Evolutionary conservation across 2,888 invertebrate species (phyloP).

Genomic region (Drosophila mimica): DNA sequence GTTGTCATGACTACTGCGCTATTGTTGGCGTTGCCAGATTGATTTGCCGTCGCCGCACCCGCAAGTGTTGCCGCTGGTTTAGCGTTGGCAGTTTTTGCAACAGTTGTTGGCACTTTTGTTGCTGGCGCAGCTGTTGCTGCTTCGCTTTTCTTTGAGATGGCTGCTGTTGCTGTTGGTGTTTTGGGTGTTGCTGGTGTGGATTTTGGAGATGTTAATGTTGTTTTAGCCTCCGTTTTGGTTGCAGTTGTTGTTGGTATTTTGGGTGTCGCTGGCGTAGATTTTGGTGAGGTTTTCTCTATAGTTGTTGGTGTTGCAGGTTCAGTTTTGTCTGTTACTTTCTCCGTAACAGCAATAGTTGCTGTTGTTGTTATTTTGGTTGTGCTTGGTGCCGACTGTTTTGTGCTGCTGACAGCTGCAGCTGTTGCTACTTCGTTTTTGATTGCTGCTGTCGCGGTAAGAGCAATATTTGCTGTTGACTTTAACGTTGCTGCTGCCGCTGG

Average conservation of each 20-base stretch:
- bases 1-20: slow-evolving; percentile 46
- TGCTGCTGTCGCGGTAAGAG: neutral
- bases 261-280: slow-evolving; percentile 3
- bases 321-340: neutral
- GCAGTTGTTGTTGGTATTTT: slow-evolving; percentile 13
- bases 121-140: slow-evolving; percentile 7
- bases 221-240: neutral
- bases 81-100: neutral
- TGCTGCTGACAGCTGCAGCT: neutral
- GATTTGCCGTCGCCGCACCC: slow-evolving; percentile 20
- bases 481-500: neutral
- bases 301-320: slow-evolving; percentile 1
- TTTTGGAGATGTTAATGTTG: slow-evolving; percentile 9
- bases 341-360: neutral
- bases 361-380: neutral
- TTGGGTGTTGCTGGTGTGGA: slow-evolving; percentile 17
- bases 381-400: neutral
- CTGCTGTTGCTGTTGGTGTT: slow-evolving; percentile 2
- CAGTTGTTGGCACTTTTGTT: slow-evolving; percentile 9
- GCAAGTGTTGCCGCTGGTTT: slow-evolving; percentile 45
- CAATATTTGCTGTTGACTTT: slow-evolving; percentile 2
- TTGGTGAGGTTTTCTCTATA: neutral
- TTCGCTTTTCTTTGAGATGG: neutral
- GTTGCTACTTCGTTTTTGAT: slow-evolving; percentile 5
- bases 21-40: slow-evolving; percentile 45